These are phyloP conservation scores for Helicoverpa assulta DNA, from an alignment of 2,888 invertebrate genomes.

Conservation along the genomic window DNA sequence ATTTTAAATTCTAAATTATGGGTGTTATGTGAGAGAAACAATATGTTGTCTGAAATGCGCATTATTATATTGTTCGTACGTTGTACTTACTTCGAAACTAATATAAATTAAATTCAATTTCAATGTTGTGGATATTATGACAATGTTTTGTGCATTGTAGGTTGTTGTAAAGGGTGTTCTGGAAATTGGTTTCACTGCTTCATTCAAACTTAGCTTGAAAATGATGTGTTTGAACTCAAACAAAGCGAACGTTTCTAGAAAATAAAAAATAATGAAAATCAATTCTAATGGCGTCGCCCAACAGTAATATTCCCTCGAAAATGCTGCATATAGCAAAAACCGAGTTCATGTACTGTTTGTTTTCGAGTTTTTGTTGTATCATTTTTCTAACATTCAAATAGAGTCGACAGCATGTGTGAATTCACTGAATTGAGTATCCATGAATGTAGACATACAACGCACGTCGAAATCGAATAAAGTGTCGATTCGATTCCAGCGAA, in stretches of 20 bases:
- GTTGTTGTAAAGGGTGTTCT: neutral
- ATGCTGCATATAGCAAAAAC: neutral
- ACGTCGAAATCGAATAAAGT: conserved; percentile 53
- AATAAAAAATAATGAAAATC: neutral
- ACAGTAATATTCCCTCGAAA: neutral
- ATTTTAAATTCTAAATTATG: no score
- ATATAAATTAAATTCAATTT: no score
- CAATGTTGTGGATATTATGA: no score
- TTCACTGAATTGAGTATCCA: conserved; percentile 36
- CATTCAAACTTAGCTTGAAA: neutral
- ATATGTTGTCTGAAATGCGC: no score
- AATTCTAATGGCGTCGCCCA: neutral
- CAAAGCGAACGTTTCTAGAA: no score
- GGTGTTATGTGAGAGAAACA: no score
- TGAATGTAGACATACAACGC: conserved; percentile 45
- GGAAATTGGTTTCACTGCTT: neutral
- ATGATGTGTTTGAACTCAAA: no score
- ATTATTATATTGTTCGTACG: no score
- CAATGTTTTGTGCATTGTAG: neutral
- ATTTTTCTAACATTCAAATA: conserved; percentile 24
- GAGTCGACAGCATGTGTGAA: conserved; percentile 24
- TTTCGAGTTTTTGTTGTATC: neutral
- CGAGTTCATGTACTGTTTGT: neutral
- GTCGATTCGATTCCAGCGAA: conserved; percentile 47
- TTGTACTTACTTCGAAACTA: no score